These are phyloP conservation scores for Mylabris phalerata DNA, from an alignment of 1,140 invertebrate species.

Conservation along the genomic window DNA sequence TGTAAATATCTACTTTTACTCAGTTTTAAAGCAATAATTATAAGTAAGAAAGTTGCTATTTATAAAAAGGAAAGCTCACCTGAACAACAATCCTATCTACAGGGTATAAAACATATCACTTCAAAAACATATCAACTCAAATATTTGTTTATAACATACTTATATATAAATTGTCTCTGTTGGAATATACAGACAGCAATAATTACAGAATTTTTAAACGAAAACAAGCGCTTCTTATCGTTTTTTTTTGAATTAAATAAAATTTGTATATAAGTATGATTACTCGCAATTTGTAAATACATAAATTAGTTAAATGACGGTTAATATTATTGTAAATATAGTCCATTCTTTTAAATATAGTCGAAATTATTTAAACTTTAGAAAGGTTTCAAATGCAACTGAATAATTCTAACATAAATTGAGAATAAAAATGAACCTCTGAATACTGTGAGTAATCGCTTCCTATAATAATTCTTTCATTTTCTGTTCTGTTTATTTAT, in stretches of 20 bases:
- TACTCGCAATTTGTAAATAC: slow-evolving; percentile 11
- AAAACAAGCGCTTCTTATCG: too few species aligned
- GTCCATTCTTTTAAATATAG: slow-evolving; percentile 13
- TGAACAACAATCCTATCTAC: slow-evolving; percentile 11
- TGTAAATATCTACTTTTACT: too few species aligned
- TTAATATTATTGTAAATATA: slow-evolving; percentile 15
- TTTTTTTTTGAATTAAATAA: not conserved
- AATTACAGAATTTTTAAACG: too few species aligned
- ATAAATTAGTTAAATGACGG: not conserved
- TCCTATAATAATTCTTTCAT: slow-evolving; percentile 14
- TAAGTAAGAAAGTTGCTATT: not conserved
- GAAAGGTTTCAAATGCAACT: slow-evolving; percentile 18
- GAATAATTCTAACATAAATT: slow-evolving; percentile 13
- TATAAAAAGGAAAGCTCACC: not conserved
- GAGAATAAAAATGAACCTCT: not conserved
- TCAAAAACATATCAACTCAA: too few species aligned
- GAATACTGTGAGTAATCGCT: slow-evolving; percentile 20
- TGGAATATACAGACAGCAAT: too few species aligned
- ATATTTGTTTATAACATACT: not conserved
- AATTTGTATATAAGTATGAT: slow-evolving; percentile 11
- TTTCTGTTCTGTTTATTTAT: not conserved
- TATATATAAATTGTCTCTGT: slow-evolving; percentile 7
- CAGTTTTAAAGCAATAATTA: slow-evolving; percentile 22
- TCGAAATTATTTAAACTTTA: slow-evolving; percentile 6
- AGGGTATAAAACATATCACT: slow-evolving; percentile 21